phyloP scores from a whole-genome alignment of 1,140 invertebrate species.

The Dolichoris vasculosae region DNA sequence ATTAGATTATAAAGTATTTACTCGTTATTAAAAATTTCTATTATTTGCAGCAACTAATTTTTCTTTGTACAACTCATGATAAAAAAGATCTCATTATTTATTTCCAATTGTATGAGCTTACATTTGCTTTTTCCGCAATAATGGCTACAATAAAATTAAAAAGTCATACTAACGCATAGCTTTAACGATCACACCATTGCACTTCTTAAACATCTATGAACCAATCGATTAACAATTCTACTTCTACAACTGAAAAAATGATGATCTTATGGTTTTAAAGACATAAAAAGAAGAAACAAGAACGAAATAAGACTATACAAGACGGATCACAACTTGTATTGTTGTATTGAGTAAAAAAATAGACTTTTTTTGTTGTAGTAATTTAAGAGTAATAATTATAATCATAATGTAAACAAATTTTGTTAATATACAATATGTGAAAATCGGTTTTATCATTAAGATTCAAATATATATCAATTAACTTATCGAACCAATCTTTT shows the following conservation, averaged over 20 bases:
- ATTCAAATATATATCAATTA: no score
- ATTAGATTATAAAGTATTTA: no score
- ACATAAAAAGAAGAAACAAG: no score
- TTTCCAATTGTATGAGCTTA: neutral
- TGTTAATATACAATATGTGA: no score
- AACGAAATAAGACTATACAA: neutral
- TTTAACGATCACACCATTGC: conserved; percentile 23
- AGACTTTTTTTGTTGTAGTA: neutral
- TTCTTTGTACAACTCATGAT: neutral
- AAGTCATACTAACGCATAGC: neutral
- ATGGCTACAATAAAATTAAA: conserved; percentile 17
- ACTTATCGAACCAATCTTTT: no score
- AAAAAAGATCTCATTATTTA: neutral
- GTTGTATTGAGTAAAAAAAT: conserved; percentile 34
- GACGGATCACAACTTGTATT: neutral
- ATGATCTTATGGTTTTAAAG: neutral
- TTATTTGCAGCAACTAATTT: no score
- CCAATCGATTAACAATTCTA: conserved; percentile 22
- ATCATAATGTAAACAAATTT: no score
- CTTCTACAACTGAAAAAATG: neutral
- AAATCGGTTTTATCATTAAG: no score
- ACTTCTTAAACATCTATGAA: conserved; percentile 40
- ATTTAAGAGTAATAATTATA: neutral
- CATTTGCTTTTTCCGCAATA: neutral
- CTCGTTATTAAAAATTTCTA: no score